Evolutionary conservation across 2,888 invertebrate genomes (phyloP).

Genomic region (Notocelia uddmanniana): DNA sequence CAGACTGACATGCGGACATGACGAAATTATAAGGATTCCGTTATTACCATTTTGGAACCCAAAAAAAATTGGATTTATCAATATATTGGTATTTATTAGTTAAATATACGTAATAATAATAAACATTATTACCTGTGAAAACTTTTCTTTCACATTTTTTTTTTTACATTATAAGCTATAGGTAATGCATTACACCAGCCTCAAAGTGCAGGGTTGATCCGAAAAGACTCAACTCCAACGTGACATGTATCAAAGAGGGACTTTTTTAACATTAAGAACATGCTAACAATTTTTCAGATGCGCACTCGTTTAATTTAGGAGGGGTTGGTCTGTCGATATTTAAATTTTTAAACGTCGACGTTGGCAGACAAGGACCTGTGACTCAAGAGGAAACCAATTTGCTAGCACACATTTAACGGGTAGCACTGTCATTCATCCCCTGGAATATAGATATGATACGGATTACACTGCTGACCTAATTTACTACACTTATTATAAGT

Average conservation of each 20-base stretch:
- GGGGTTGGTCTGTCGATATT: conserved; percentile 79
- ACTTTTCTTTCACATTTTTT: background rate
- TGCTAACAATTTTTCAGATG: conserved; percentile 69
- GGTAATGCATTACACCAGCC: conserved; percentile 55
- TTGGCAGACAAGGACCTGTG: conserved; percentile 65
- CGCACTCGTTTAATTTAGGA: conserved; percentile 75
- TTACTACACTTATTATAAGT: too few species aligned
- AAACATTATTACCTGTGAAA: too few species aligned
- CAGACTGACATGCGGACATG: too few species aligned
- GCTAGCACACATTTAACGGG: conserved; percentile 75
- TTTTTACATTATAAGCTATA: conserved; percentile 32
- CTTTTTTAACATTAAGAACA: conserved; percentile 54
- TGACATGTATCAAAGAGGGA: conserved; percentile 51
- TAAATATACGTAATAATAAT: too few species aligned
- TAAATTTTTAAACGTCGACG: conserved; percentile 81
- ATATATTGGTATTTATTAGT: too few species aligned
- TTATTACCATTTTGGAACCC: too few species aligned
- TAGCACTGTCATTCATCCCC: conserved; percentile 59
- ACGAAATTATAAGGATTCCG: too few species aligned
- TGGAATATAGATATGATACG: conserved; percentile 35
- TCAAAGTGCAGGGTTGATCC: conserved; percentile 44
- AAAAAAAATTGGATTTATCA: too few species aligned
- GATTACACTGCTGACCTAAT: too few species aligned
- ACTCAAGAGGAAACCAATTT: conserved; percentile 70
- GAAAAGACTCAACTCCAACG: conserved; percentile 57